These are phyloP conservation scores for Morpho achilles DNA, from an alignment of 2,888 invertebrate genomes.

Conservation along the genomic window DNA sequence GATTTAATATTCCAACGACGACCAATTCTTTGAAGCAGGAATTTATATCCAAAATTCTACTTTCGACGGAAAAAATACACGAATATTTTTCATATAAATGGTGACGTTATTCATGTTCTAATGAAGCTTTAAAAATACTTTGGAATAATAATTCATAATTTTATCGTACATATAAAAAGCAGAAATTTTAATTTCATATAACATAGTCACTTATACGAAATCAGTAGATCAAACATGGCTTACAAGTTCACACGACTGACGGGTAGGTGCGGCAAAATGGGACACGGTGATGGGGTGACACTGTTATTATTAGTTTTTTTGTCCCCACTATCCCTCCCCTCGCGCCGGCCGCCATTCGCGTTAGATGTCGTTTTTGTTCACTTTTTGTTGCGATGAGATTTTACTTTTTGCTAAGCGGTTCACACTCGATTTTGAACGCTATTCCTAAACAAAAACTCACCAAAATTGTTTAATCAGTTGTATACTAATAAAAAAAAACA, in stretches of 20 bases:
- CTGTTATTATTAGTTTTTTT: slow-evolving; percentile 78
- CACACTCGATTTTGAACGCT: slow-evolving; percentile 21
- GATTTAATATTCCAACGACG: no score
- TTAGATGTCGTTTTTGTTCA: slow-evolving; percentile 61
- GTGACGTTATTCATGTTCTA: no score
- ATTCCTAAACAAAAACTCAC: slow-evolving; percentile 16
- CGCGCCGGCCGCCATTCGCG: slow-evolving; percentile 60
- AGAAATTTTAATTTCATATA: slow-evolving; percentile 15
- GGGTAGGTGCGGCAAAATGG: slow-evolving; percentile 59
- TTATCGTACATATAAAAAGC: no score
- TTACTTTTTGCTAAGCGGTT: slow-evolving; percentile 23
- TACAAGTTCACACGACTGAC: slow-evolving; percentile 54
- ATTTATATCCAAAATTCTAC: no score
- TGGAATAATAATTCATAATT: no score
- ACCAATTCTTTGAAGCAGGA: no score
- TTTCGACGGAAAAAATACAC: no score
- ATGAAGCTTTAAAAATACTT: no score
- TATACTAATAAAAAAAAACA: no score
- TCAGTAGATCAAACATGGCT: slow-evolving; percentile 42
- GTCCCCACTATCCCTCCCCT: slow-evolving; percentile 60
- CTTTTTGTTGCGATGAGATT: slow-evolving; percentile 31
- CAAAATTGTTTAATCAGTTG: no score
- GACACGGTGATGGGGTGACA: slow-evolving; percentile 70
- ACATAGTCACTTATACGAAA: slow-evolving; percentile 9
- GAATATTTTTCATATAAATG: no score